phyloP scores from a whole-genome alignment of 2,888 invertebrate species.

The Drosophila cracens region DNA sequence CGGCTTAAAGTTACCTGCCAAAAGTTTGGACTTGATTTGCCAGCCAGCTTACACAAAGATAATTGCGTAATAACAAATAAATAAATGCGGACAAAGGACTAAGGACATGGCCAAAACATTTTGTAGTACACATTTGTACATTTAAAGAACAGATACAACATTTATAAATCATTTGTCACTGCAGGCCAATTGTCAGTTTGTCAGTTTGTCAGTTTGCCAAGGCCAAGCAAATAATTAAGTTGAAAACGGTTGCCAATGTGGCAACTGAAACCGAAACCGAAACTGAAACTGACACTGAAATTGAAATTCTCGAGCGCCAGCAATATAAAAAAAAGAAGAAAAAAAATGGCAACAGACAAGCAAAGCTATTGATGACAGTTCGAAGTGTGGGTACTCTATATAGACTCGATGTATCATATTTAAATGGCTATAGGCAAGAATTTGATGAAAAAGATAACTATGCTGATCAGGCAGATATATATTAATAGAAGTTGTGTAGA shows the following conservation, averaged over 20 bases:
- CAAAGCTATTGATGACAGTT: not conserved
- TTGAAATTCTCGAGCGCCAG: constrained; percentile 57
- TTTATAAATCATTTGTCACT: constrained; percentile 41
- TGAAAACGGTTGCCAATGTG: constrained; percentile 47
- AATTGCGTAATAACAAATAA: constrained; percentile 17
- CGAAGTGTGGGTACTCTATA: not conserved
- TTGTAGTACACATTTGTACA: not conserved
- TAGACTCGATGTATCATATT: not conserved
- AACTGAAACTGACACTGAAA: constrained; percentile 45
- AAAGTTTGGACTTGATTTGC: not conserved
- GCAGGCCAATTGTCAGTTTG: constrained; percentile 52
- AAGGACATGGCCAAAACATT: not conserved
- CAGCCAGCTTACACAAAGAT: not conserved
- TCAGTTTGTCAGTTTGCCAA: constrained; percentile 46
- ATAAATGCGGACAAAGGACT: constrained; percentile 19
- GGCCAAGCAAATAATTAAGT: constrained; percentile 74
- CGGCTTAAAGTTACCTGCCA: constrained; percentile 5
- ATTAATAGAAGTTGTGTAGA: too few relatives aligned
- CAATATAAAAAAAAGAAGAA: not conserved
- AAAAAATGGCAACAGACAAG: not conserved
- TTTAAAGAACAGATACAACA: not conserved
- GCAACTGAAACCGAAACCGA: constrained; percentile 18
- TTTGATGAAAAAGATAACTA: too few relatives aligned
- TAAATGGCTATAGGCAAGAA: not conserved
- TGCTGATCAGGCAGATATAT: too few relatives aligned